Conservation (phyloP, 2,888 invertebrate species). For the Heteromyza rotundicornis region DNA sequence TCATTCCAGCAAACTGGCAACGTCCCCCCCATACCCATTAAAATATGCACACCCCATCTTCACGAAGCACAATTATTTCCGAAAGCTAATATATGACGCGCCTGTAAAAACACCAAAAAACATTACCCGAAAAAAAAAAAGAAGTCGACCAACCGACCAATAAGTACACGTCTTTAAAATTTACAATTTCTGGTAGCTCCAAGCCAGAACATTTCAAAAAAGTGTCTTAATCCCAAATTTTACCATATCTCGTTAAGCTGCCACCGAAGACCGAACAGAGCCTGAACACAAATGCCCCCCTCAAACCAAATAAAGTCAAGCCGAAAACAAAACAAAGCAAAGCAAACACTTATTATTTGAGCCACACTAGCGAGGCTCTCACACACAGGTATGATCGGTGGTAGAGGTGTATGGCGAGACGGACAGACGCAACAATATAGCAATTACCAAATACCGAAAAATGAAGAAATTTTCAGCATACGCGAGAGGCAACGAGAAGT, state of each 20-base stretch:
- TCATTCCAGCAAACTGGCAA: no score
- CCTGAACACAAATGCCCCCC: not conserved
- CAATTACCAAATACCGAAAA: conserved; percentile 52
- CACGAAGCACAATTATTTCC: conserved; percentile 2
- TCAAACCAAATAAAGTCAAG: conserved; percentile 17
- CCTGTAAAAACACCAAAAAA: not conserved
- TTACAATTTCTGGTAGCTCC: not conserved
- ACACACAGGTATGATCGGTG: conserved; percentile 3
- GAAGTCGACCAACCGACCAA: not conserved
- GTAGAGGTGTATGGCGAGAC: conserved; percentile 23
- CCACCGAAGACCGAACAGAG: not conserved
- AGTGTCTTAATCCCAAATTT: conserved; percentile 7
- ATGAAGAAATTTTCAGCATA: conserved; percentile 49
- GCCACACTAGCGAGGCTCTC: conserved; percentile 22
- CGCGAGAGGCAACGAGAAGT: not conserved
- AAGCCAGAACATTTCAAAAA: not conserved
- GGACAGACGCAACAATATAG: conserved; percentile 29
- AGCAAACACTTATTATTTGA: conserved; percentile 16
- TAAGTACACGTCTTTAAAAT: not conserved
- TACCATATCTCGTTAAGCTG: conserved; percentile 4
- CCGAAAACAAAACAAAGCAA: conserved; percentile 16
- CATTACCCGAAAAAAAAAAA: no score
- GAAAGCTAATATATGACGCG: not conserved
- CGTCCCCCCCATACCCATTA: not conserved
- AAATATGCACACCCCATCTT: not conserved